These are phyloP conservation scores for Cosmia pyralina DNA, from an alignment of 2,888 invertebrate genomes.

Conservation along the genomic window DNA sequence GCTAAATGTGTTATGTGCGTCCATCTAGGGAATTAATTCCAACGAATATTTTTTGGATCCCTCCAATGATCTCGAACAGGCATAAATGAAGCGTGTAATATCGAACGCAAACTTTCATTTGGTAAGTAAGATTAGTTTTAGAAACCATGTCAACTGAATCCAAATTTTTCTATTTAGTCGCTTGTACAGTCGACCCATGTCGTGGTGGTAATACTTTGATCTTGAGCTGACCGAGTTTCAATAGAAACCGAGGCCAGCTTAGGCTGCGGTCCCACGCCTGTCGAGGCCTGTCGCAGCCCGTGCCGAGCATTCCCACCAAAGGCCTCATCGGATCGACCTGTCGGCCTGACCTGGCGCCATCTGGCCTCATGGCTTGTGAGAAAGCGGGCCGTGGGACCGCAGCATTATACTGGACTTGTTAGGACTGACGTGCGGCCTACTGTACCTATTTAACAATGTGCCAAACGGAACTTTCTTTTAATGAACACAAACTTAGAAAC, in stretches of 20 bases:
- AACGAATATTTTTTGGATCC: slow-evolving; percentile 5
- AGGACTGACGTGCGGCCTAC: neutral
- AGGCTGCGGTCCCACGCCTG: no score
- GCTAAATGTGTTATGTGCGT: slow-evolving; percentile 34
- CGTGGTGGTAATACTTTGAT: neutral
- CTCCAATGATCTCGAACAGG: slow-evolving; percentile 13
- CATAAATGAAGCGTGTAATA: slow-evolving; percentile 2
- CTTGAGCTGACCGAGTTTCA: neutral
- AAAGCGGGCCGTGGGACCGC: no score
- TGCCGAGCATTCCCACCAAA: no score
- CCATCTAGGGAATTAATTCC: slow-evolving; percentile 35
- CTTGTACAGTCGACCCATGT: neutral
- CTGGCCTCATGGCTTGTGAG: no score
- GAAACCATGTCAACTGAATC: slow-evolving; percentile 9
- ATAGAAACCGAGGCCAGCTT: neutral
- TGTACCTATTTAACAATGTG: slow-evolving; percentile 2
- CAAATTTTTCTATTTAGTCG: slow-evolving; percentile 13
- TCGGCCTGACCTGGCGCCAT: no score
- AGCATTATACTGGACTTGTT: neutral
- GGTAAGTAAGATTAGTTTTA: slow-evolving; percentile 16
- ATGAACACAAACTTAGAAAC: slow-evolving; percentile 33
- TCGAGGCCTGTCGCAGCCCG: no score
- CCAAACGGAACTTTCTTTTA: slow-evolving; percentile 34
- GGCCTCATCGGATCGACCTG: no score
- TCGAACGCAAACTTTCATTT: slow-evolving; percentile 19